phyloP scores from a whole-genome alignment of 2,888 invertebrate genomes.

The Morpho helenor region DNA sequence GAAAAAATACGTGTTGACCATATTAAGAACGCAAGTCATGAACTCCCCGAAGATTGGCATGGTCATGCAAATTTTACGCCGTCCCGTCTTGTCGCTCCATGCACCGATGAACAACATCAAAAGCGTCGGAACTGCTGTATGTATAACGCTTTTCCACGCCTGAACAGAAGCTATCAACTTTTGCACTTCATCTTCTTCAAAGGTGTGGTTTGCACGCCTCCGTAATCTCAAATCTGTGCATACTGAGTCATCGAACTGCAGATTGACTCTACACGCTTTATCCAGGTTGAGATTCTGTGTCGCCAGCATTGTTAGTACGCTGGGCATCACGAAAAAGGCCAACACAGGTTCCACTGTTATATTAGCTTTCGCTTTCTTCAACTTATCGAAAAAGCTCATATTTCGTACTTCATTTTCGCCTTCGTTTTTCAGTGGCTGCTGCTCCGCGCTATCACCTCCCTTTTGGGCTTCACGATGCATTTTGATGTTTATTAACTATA shows the following conservation, averaged over 20 bases:
- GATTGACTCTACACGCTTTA: slow-evolving; percentile 90
- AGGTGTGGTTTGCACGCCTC: slow-evolving; percentile 82
- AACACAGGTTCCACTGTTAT: slow-evolving; percentile 84
- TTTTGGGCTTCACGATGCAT: slow-evolving; percentile 22
- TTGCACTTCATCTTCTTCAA: slow-evolving; percentile 83
- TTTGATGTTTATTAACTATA: not conserved
- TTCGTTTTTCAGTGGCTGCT: slow-evolving; percentile 50
- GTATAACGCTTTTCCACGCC: slow-evolving; percentile 77
- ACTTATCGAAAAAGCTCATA: slow-evolving; percentile 62
- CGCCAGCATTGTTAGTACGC: slow-evolving; percentile 83
- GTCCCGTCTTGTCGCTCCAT: slow-evolving; percentile 81
- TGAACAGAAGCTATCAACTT: slow-evolving; percentile 76
- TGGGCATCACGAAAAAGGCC: slow-evolving; percentile 82
- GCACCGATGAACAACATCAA: slow-evolving; percentile 80
- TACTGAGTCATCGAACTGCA: slow-evolving; percentile 82
- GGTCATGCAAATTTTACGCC: slow-evolving; percentile 79
- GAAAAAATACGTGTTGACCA: slow-evolving; percentile 77
- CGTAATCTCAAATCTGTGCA: slow-evolving; percentile 86
- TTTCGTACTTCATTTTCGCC: slow-evolving; percentile 42
- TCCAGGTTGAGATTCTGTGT: slow-evolving; percentile 91
- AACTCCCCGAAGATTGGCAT: slow-evolving; percentile 78
- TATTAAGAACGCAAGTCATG: slow-evolving; percentile 67
- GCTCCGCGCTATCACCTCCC: slow-evolving; percentile 40
- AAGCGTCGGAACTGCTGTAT: slow-evolving; percentile 73
- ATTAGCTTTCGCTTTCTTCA: slow-evolving; percentile 71